Base-by-base conservation (phyloP, 2,113 vertebrate genomes). In the Corythornis cristatus region DNA sequence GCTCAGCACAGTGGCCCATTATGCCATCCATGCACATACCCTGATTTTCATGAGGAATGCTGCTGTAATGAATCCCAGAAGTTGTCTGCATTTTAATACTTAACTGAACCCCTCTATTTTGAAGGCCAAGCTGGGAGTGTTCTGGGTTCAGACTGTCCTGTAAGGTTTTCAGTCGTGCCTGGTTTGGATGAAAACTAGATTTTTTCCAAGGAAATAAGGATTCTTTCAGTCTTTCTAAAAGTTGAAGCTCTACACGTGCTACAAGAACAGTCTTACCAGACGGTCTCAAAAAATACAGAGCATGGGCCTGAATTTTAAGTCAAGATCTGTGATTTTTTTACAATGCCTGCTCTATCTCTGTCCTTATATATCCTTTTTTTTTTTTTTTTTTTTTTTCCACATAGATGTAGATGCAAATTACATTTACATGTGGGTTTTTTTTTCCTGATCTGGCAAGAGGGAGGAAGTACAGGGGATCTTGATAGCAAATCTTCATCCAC, bases 51-150 rank as follows among this genome's bases (percentile, higher is more conserved):
- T 40, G 51, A 87, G 16, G 20, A 42, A 0, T 79, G 31, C 72
- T 90, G 57, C 42, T 75, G 71, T 93, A 92, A 87, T 89, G 85
- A 83, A 67, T 79, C 62, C 87, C 67, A 56, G 64, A 91, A 88
- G 10, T 83, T 3, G 0, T 61, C 60, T 85, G 51, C 67, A 14
- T 92, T 93, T 85, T 84, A 87, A 79, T 60, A 56, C 62, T 85
- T 85, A 35, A 14, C 22, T 64, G 58, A 25, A 56, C 64, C 42
- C 8, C 51, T 66, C 66, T 89, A 1, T 89, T 96, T 65, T 76
- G 54, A 78, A 94, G 64, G 70, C 26, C 51, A 76, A 53, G 4
- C 71, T 77, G 53, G 18, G 92, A 92, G 17, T 18, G 18, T 62
- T 76, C 33, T 46, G 40, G 8, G 22, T 85, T 89, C 75, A 46